These are phyloP conservation scores for Meloidogyne hapla DNA, from an alignment of 1,140 invertebrate genomes.

Conservation along the genomic window DNA sequence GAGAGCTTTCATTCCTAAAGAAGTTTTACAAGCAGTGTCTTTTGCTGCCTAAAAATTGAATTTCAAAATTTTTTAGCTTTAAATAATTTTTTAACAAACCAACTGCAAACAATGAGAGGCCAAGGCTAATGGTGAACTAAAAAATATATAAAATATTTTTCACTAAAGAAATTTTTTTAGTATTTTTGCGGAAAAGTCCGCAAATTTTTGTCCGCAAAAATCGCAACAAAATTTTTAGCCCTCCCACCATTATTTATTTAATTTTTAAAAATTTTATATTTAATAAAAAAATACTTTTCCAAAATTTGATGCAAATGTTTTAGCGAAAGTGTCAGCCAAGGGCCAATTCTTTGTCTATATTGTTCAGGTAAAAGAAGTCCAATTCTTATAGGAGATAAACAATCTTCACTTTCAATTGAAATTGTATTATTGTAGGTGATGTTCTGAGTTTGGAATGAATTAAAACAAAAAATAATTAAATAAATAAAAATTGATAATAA, in stretches of 20 bases:
- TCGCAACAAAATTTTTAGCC: neutral
- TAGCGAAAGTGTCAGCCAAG: conserved; percentile 25
- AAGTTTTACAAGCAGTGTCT: conserved; percentile 66
- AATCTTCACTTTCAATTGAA: neutral
- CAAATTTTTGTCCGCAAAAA: neutral
- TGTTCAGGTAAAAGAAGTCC: conserved; percentile 51
- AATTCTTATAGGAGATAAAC: conserved; percentile 27
- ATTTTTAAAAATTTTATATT: too few relatives aligned
- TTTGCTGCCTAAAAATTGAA: conserved; percentile 26
- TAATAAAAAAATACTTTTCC: neutral
- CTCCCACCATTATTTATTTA: too few relatives aligned
- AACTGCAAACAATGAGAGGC: conserved; percentile 49
- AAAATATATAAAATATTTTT: too few relatives aligned
- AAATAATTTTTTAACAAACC: conserved; percentile 4
- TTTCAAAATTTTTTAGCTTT: neutral
- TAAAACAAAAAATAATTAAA: neutral
- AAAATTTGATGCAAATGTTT: conserved; percentile 5
- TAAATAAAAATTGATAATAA: conserved; percentile 11
- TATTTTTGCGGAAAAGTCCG: neutral
- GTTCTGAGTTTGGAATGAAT: neutral
- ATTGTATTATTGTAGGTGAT: neutral
- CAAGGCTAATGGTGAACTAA: conserved; percentile 18
- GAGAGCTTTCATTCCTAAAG: conserved; percentile 93
- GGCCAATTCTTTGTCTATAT: conserved; percentile 47
- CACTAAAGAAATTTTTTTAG: neutral